Base-by-base conservation (phyloP, 2,888 invertebrate species). In the Mycalesis mineus region DNA sequence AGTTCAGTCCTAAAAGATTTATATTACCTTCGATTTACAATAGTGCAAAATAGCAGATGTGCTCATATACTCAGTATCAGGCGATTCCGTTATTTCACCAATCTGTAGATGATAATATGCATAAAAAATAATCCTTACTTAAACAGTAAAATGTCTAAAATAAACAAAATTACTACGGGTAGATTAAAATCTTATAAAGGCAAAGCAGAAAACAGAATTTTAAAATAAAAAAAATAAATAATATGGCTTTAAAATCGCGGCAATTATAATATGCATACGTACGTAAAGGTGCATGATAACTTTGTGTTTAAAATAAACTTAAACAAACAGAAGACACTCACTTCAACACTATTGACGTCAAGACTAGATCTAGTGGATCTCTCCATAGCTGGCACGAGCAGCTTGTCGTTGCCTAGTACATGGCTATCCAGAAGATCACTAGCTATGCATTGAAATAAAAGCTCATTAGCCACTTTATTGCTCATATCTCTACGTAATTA, bases 31-130 rank as follows among this genome's bases (percentile, higher is more conserved):
- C 55, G 92, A 92, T 86, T 96, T 95, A 88, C 96, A 96, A 73
- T 95, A 95, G 76, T 92, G 92, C 75, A 96, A 90, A 65, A 95
- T 92, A 8, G 95, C 94, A 9, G 95, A 95, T 31, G 95, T 95
- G 68, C 94, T 95, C 78, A 93, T 90, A 66, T 92, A 91, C 66
- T 93, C 92, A 40, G 91, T 91, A 71, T 92, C 92, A 60, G 93
- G 93, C 62, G 92, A 91, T 72, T 94, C 94, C 0, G 91, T 91
- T 67, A 93, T 92, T 80, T 94, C 94, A 60, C 93, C 94, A 67
- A 93, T 92, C 94, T 94, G 77, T 61, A 78, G 78, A 41, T n/a
- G 8, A 36, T 17, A 36, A 48, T 13, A 8, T 28, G 4, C 13
- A 14, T 48, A 33, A 15, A 11, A 47, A 29, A 22, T 4, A 22